These are phyloP conservation scores for Hypomecis atomaria DNA, from an alignment of 2,888 invertebrate genomes.

Conservation along the genomic window DNA sequence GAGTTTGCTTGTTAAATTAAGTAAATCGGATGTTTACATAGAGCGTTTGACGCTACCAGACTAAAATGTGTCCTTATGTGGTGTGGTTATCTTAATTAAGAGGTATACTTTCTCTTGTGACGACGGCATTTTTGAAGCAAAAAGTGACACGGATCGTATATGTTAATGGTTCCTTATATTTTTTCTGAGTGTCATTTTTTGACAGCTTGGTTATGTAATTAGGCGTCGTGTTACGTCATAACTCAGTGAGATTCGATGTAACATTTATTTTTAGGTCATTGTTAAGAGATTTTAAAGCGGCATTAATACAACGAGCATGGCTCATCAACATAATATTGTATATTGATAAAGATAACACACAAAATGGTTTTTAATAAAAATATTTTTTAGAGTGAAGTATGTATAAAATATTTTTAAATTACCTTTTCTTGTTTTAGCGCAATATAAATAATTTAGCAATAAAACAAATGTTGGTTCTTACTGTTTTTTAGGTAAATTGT, in stretches of 20 bases:
- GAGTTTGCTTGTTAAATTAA: conserved; percentile 30
- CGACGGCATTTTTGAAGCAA: conserved; percentile 32
- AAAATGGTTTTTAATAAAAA: no score
- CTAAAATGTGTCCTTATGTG: conserved; percentile 27
- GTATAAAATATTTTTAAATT: no score
- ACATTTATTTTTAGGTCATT: conserved; percentile 22
- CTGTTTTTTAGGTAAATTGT: no score
- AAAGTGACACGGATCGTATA: conserved; percentile 18
- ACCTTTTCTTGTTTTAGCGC: no score
- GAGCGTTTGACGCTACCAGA: conserved; percentile 15
- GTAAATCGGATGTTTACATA: conserved; percentile 24
- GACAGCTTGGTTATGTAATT: conserved; percentile 25
- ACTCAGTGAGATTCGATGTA: conserved; percentile 6
- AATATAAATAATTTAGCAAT: no score
- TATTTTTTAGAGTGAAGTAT: no score
- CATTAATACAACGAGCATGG: background rate
- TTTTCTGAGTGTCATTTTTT: conserved; percentile 22
- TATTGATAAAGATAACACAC: no score
- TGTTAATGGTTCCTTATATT: conserved; percentile 24
- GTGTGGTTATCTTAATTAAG: conserved; percentile 22
- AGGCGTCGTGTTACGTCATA: conserved; percentile 17
- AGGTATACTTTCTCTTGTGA: conserved; percentile 39
- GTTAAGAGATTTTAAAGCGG: conserved; percentile 21
- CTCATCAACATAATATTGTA: no score
- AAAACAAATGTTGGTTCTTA: no score